phyloP scores from a whole-genome alignment of 2,113 vertebrate species.

The Oryzias celebensis region DNA sequence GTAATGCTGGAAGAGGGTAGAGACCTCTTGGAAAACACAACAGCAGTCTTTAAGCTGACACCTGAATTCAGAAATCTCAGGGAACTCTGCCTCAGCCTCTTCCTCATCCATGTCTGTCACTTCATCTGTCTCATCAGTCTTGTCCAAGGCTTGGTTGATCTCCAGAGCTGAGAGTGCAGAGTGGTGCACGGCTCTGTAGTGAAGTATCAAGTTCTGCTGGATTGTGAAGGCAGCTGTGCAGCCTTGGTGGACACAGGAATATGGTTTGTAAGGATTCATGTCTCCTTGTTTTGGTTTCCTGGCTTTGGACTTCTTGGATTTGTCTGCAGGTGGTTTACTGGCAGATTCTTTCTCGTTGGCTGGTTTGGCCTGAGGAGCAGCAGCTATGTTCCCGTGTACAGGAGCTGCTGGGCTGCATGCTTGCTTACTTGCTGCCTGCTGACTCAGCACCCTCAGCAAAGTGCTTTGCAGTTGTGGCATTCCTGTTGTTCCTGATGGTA shows the following conservation, averaged over 20 bases:
- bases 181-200: slow-evolving; percentile 94
- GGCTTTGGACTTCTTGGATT: slow-evolving; percentile 78
- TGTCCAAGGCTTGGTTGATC: slow-evolving; percentile 83
- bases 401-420: slow-evolving; percentile 9
- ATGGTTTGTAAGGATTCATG: slow-evolving; percentile 87
- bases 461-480: slow-evolving; percentile 30
- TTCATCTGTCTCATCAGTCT: slow-evolving; percentile 66
- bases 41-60: slow-evolving; percentile 94
- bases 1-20: slow-evolving; percentile 90
- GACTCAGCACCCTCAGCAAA: slow-evolving; percentile 1
- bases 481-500: not conserved
- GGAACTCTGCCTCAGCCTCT: slow-evolving; percentile 60
- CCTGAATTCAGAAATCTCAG: slow-evolving; percentile 84
- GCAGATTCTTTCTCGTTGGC: slow-evolving; percentile 21
- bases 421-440: slow-evolving; percentile 1
- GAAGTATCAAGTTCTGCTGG: slow-evolving; percentile 95
- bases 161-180: slow-evolving; percentile 85
- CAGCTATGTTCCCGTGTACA: slow-evolving; percentile 4
- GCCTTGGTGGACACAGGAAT: slow-evolving; percentile 92
- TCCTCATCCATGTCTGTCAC: slow-evolving; percentile 77
- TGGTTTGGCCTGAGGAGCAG: slow-evolving; percentile 2
- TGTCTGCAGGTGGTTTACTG: slow-evolving; percentile 40
- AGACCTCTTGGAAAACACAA: slow-evolving; percentile 89
- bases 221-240: slow-evolving; percentile 94
- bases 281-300: slow-evolving; percentile 78